Base-by-base conservation (phyloP, 2,797 vertebrate genomes). In the Epinephelus malabaricus region DNA sequence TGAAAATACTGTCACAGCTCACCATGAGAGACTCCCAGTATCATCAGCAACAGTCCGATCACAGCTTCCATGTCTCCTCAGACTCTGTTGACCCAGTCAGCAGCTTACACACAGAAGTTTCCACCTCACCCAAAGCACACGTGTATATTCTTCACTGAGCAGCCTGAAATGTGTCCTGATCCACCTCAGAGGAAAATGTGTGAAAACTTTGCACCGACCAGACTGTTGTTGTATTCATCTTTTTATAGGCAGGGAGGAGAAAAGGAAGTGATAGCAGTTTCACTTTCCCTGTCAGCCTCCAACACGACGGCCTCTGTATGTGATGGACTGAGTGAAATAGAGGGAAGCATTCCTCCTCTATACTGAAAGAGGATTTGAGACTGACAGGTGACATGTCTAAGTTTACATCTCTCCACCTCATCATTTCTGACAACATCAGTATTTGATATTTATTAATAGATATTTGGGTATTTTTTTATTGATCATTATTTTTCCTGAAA, bases 1-100 rank as follows among this genome's bases (percentile, higher is more conserved):
- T 40, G 40, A 40, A 40, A 40, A 40, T 34, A 6, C 30, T 34
- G 30, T 34, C 7, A 10, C 40, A 40, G 40, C 40, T 40, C 40
- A 40, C 40, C 75, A 17, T 66, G 45, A 58, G 58, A 76, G 25
- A 69, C 49, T 69, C 59, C 4, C 0, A 86, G 19, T 6, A 86
- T 27, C 34, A 76, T 53, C 62, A 84, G 2, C 5, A 76, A 30
- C 62, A 86, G 49, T 60, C 59, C 78, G 13, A 70, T 6, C 69
- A 70, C 59, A 69, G 64, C 63, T 3, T 71, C 43, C 82, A 79
- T 84, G 34, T 76, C 55, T 47, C 62, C 43, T 54, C 58, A 67
- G 54, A 21, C 21, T 51, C 58, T 67, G 45, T 19, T 43, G 19
- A 58, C 15, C 14, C 10, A 19, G 18, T 40, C 0, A 17, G 53